phyloP scores from a whole-genome alignment of 2,797 vertebrate species.

The Lateolabrax maculatus region DNA sequence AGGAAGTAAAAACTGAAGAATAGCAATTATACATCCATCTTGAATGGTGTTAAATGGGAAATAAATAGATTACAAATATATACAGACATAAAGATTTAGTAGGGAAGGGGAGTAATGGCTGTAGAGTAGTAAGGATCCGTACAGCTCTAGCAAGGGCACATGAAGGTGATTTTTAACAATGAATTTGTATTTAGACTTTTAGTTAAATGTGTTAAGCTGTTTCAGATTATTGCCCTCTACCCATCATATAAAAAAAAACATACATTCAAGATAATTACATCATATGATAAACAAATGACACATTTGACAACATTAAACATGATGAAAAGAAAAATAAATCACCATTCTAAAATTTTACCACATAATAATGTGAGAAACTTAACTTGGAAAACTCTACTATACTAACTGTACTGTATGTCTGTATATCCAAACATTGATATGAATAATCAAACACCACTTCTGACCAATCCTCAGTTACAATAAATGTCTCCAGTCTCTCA shows the following conservation, averaged over 20 bases:
- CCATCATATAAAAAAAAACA: too few relatives aligned
- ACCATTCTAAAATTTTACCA: not conserved
- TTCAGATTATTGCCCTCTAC: not conserved
- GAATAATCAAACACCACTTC: not conserved
- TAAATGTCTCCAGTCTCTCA: not conserved
- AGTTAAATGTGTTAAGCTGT: not conserved
- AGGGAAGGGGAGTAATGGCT: not conserved
- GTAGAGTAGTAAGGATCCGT: not conserved
- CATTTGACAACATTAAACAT: not conserved
- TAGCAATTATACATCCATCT: not conserved
- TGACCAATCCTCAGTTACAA: not conserved
- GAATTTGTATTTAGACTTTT: not conserved
- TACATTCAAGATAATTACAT: not conserved
- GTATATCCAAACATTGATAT: not conserved
- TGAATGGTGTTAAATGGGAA: slow-evolving; percentile 8
- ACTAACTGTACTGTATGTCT: not conserved
- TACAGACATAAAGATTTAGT: not conserved
- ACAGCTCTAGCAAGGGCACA: not conserved
- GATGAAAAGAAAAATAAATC: not conserved
- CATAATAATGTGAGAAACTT: not conserved
- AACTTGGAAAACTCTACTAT: not conserved
- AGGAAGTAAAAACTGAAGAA: slow-evolving; percentile 18
- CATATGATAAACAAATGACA: not conserved
- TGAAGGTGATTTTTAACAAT: not conserved
- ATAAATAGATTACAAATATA: slow-evolving; percentile 4